Evolutionary conservation across 2,797 vertebrate species (phyloP).

Genomic region (Stomatorhinus walkeri): DNA sequence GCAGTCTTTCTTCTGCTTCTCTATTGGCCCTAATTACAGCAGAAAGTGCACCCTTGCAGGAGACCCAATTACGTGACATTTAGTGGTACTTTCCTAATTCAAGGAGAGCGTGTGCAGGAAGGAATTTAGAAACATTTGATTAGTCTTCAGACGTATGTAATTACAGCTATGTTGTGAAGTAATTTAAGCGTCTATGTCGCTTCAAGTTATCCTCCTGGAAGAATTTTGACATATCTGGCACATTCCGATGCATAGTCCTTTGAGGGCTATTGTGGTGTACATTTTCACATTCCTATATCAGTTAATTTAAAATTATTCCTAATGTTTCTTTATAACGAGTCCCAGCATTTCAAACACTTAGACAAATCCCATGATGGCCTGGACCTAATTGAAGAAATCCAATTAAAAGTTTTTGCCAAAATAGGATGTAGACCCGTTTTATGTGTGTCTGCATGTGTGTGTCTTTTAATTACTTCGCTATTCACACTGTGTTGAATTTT

Average conservation of each 20-base stretch:
- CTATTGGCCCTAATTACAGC: not conserved
- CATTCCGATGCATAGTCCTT: not conserved
- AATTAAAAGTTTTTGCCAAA: conserved; percentile 9
- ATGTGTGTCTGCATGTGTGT: not conserved
- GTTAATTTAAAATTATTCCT: not conserved
- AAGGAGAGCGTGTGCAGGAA: not conserved
- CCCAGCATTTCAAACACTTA: not conserved
- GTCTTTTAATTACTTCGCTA: not conserved
- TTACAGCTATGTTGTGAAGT: not conserved
- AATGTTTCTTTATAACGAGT: conserved; percentile 11
- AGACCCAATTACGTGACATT: not conserved
- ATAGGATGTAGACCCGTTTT: not conserved
- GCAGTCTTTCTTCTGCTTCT: not conserved
- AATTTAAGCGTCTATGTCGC: not conserved
- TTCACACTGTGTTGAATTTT: not conserved
- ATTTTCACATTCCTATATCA: not conserved
- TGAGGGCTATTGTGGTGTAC: not conserved
- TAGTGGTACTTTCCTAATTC: not conserved
- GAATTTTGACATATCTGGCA: not conserved
- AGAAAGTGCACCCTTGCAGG: not conserved
- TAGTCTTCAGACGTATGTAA: not conserved
- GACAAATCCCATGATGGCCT: conserved; percentile 7
- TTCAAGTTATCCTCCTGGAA: not conserved
- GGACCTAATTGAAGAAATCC: conserved; percentile 14
- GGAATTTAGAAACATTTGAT: not conserved